phyloP scores from a whole-genome alignment of 1,140 invertebrate species.

The Pseudobourletiella spinata region DNA sequence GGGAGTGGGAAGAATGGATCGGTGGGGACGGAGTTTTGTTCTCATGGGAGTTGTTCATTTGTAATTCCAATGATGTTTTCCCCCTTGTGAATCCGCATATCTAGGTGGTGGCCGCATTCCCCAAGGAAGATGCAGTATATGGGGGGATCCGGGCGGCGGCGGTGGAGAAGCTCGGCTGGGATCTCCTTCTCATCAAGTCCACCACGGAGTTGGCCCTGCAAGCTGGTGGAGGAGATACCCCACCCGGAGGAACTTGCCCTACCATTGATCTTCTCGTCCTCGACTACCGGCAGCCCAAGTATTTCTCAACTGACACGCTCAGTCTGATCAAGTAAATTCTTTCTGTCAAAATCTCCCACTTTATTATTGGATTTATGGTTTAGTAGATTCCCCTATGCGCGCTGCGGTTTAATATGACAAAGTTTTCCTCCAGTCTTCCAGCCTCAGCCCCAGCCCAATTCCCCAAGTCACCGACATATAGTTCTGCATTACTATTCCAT shows the following conservation, averaged over 20 bases:
- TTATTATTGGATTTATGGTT: background rate
- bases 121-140: slow-evolving; percentile 22
- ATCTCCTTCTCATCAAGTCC: slow-evolving; percentile 17
- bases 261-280: slow-evolving; percentile 30
- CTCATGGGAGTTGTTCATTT: too few species aligned
- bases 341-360: too few species aligned
- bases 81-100: too few species aligned
- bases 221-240: background rate
- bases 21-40: too few species aligned
- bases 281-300: slow-evolving; percentile 32
- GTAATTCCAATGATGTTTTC: too few species aligned
- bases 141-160: slow-evolving; percentile 14
- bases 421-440: too few species aligned
- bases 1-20: too few species aligned
- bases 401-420: too few species aligned
- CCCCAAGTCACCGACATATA: too few species aligned
- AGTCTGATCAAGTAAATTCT: slow-evolving; percentile 26
- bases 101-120: slow-evolving; percentile 26
- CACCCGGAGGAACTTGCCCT: background rate
- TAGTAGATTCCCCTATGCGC: background rate
- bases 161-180: slow-evolving; percentile 23
- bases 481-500: too few species aligned
- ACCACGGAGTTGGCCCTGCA: background rate
- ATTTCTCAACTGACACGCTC: slow-evolving; percentile 21
- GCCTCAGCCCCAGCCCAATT: background rate